These are phyloP conservation scores for Drosophila triauraria DNA, from an alignment of 1,140 invertebrate genomes.

Conservation along the genomic window DNA sequence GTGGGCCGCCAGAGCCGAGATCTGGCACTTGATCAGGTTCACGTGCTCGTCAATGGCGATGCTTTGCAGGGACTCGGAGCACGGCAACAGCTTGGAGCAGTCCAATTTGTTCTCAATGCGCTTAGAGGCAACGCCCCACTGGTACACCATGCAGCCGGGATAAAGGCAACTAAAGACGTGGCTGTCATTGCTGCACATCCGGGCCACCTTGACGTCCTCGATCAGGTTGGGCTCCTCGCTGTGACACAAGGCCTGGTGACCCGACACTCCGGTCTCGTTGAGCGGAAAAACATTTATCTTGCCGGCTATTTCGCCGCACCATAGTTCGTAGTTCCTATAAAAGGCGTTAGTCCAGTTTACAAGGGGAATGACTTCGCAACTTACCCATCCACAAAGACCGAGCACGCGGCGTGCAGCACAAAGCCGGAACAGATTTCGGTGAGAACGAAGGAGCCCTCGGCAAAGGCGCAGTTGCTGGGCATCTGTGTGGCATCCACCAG, in stretches of 20 bases:
- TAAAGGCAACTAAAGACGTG: slow-evolving; percentile 93
- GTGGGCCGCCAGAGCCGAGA: slow-evolving; percentile 91
- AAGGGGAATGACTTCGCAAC: slow-evolving; percentile 11
- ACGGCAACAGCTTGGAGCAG: slow-evolving; percentile 96
- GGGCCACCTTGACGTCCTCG: slow-evolving; percentile 87
- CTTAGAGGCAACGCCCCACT: slow-evolving; percentile 90
- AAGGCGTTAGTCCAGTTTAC: slow-evolving; percentile 1
- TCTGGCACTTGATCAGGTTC: slow-evolving; percentile 92
- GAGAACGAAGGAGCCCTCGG: slow-evolving; percentile 90
- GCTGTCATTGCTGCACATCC: slow-evolving; percentile 87
- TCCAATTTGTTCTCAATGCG: slow-evolving; percentile 92
- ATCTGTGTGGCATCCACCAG: slow-evolving; percentile 88
- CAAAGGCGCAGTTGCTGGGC: slow-evolving; percentile 87
- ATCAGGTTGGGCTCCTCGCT: slow-evolving; percentile 81
- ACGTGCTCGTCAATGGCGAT: slow-evolving; percentile 96
- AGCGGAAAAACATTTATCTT: slow-evolving; percentile 89
- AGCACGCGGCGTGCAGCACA: slow-evolving; percentile 87
- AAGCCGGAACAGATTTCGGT: slow-evolving; percentile 90
- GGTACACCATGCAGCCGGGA: slow-evolving; percentile 92
- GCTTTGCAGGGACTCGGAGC: slow-evolving; percentile 95
- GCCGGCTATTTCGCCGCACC: slow-evolving; percentile 92
- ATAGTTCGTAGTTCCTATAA: slow-evolving; percentile 88
- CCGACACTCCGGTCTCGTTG: slow-evolving; percentile 87
- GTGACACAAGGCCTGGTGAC: slow-evolving; percentile 85
- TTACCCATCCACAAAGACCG: slow-evolving; percentile 85